Base-by-base conservation (phyloP, 2,113 vertebrate species). In the Hipposideros armiger region DNA sequence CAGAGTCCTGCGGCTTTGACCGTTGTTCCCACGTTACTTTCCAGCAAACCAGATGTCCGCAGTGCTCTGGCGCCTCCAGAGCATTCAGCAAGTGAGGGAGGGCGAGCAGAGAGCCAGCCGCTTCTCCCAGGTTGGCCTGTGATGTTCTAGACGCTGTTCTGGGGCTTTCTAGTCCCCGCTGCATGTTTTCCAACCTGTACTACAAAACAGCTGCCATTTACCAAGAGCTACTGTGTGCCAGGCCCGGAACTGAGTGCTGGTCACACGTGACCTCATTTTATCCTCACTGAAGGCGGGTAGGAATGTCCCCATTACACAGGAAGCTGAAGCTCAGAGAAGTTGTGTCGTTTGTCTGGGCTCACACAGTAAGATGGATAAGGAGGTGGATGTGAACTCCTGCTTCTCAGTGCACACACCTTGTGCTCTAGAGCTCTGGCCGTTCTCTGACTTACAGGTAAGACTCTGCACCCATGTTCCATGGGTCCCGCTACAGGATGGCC, bases 361-460 rank as follows among this genome's bases (percentile, higher is more conserved):
- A 15, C 26, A 2, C 36, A 40, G 67, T 1, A 4, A 3, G 36
- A 11, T 2, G 0, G 60, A 1, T 50, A 7, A 50, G 58, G 0
- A 0, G 0, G 3, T 4, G 74, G 56, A 5, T 1, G 0, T 15
- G 36, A 4, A 3, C n/a, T 47, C 5, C 32, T n/a, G 11, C 22
- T 3, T 2, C 40, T 4, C 2, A 1, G 40, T 1, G 47, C 47
- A 50, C 10, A 11, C 47, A 9, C 47, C 47, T 50, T 50, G 10
- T 50, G 47, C 47, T 50, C 73, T 13, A 0, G 42, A 20, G 0
- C 11, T 1, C 20, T 0, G 15, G 4, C 28, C 45, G 45, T 16
- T 1, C 13, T 45, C 40, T 5, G 0, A 3, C 1, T 5, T 0
- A 0, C n/a, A 2, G 42, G 32, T 3, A 0, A 47, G n/a, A 2